Conservation (phyloP, 1,140 invertebrate genomes). For the Macrobrachium rosenbergii region DNA sequence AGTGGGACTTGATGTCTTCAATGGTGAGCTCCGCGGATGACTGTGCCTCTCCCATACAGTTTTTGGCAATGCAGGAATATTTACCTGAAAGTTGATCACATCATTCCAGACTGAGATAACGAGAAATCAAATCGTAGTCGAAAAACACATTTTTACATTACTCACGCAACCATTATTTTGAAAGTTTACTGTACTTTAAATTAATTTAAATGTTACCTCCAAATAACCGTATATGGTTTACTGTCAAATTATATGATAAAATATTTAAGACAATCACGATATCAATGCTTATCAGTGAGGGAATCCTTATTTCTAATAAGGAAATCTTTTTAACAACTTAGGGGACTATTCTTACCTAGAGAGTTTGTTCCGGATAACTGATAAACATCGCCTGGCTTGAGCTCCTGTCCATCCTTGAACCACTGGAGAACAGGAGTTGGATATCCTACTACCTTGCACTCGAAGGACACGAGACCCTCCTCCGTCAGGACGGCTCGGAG, state of each 20-base stretch:
- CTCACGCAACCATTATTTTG: no score
- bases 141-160: neutral
- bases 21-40: slow-evolving; percentile 89
- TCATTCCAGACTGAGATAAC: no score
- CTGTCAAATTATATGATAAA: no score
- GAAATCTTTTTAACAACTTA: neutral
- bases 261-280: neutral
- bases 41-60: slow-evolving; percentile 91
- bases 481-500: slow-evolving; percentile 89
- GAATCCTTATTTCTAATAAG: no score
- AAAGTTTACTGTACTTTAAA: no score
- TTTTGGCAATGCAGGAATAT: slow-evolving; percentile 91
- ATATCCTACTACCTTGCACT: slow-evolving; percentile 92
- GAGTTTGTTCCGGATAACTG: slow-evolving; percentile 91
- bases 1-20: slow-evolving; percentile 90
- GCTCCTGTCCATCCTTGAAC: slow-evolving; percentile 92
- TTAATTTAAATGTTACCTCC: no score
- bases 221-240: no score
- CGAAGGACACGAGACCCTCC: slow-evolving; percentile 91
- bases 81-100: slow-evolving; percentile 75
- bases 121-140: neutral
- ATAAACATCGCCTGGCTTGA: slow-evolving; percentile 92
- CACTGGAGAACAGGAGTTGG: slow-evolving; percentile 87
- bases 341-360: slow-evolving; percentile 72
- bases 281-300: neutral